Evolutionary conservation across 1,140 invertebrate genomes (phyloP), one percentile per base, ranked within the genome.

Genomic region (Scylla paramamosain): DNA sequence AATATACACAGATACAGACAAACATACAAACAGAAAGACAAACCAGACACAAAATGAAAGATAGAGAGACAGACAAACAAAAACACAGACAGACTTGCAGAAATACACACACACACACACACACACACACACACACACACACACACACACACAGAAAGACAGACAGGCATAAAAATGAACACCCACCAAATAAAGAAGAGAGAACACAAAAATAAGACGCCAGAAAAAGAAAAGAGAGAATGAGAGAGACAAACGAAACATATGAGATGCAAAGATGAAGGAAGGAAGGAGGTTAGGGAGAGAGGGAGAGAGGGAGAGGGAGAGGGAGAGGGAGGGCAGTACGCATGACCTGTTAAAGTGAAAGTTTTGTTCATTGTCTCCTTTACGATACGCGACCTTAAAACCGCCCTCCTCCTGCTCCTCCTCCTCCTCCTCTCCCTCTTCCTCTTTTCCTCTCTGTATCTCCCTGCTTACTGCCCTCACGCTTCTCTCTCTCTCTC

Each of bases 361-460:
- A 77, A 77, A 77, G 67, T 77, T 77, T 77, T 77, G 67, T 77
- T 77, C 67, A 77, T 77, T 77, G 67, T 77, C 67, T 77, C 67
- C 67, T 77, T 77, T 77, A 77, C 67, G 67, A 77, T 77, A 20
- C 67, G 67, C 67, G 67, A 77, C 67, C 67, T 77, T 77, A 77
- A 77, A 77, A 77, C 67, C 67, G 0, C 25, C 67, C 67, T n/a
- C 67, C 67, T n/a, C 6, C 67, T 20, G 7, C n/a, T n/a, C 67
- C n/a, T 77, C 20, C 67, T 20, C 20, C 67, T 20, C 20, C 20
- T n/a, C 67, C n/a, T 77, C 67, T 20, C 1, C 20, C 67, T n/a
- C 67, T 77, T 77, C 6, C 67, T 77, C 52, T 59, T 59, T 77
- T n/a, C 20, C n/a, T n/a, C 67, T n/a, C 67, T 77, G 4, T 77